Evolutionary conservation across 2,113 vertebrate species (phyloP).

Genomic region (Cyrtonyx montezumae): DNA sequence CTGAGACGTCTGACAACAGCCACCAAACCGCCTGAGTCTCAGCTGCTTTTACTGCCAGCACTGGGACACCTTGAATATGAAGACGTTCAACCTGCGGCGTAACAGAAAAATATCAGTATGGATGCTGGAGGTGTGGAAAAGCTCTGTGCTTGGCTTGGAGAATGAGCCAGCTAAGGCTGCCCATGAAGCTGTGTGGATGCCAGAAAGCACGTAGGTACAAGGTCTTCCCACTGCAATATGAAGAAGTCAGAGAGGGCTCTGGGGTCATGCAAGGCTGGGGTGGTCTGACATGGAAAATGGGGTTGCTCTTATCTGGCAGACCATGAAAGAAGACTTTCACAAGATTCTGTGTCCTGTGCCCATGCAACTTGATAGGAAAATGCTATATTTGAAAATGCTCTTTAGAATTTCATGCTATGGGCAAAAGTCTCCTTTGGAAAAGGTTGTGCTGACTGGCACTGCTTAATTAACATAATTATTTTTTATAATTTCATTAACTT

Average conservation of each 20-base stretch:
- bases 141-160: fast-evolving
- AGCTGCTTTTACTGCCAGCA: conserved; percentile 14
- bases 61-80: background rate
- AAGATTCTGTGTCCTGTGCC: background rate
- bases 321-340: background rate
- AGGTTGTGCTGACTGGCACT: background rate
- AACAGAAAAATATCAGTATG: background rate
- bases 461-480: background rate
- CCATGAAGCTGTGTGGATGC: background rate
- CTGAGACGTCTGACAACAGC: conserved; percentile 53
- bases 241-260: background rate
- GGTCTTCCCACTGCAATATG: background rate
- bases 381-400: background rate
- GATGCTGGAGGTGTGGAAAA: background rate
- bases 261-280: background rate
- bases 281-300: background rate
- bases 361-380: background rate
- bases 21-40: background rate
- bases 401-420: background rate
- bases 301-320: background rate
- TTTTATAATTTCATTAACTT: background rate
- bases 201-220: background rate
- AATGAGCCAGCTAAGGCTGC: background rate
- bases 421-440: background rate
- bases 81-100: background rate